Evolutionary conservation across 1,140 invertebrate species (phyloP), one percentile per base, ranked within the genome.

Genomic region (Drosophila pandora): DNA sequence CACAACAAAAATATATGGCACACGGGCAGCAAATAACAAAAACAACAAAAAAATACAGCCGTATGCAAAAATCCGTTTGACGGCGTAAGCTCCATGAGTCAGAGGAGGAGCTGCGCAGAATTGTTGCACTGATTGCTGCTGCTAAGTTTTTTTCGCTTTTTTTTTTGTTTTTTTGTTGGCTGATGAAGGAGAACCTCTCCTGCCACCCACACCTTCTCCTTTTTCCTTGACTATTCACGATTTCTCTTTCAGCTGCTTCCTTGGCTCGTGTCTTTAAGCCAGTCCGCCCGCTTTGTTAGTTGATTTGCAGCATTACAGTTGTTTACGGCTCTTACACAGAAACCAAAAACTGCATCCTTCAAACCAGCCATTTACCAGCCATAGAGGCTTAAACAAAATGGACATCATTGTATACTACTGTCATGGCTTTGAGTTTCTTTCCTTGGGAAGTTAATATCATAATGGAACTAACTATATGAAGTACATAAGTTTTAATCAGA

Each of bases 61-160:
- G 63, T 82, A 87, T 88, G 79, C 82, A 87, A 87, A 79, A 87
- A 87, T 87, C 78, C 82, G 74, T 88, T 87, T 88, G 82, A 87
- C 78, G 78, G 78, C 78, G 52, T 87, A 88, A 88, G 78, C 83
- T 67, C 37, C 61, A 49, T 87, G 82, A 87, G 74, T 87, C 82
- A 87, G 78, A 75, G 21, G 13, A 68, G 41, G 13, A 68, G 41
- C 25, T 41, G 21, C 9, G 53, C 25, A 39, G 49, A 61, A 80
- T 54, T 65, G 73, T 77, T 87, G 81, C 81, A 87, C 55, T 82
- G 82, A 85, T 85, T 87, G 78, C 64, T 55, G 60, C 47, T 68
- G 54, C 54, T 68, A 32, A 32, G 65, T 34, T 64, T 23, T 49
- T 57, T 25, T 55, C 32, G 23, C 8, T 25, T 49, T 22, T 23